Evolutionary conservation across 2,888 invertebrate species (phyloP), one percentile per base, ranked within the genome.

Genomic region (Clusia tigrina): DNA sequence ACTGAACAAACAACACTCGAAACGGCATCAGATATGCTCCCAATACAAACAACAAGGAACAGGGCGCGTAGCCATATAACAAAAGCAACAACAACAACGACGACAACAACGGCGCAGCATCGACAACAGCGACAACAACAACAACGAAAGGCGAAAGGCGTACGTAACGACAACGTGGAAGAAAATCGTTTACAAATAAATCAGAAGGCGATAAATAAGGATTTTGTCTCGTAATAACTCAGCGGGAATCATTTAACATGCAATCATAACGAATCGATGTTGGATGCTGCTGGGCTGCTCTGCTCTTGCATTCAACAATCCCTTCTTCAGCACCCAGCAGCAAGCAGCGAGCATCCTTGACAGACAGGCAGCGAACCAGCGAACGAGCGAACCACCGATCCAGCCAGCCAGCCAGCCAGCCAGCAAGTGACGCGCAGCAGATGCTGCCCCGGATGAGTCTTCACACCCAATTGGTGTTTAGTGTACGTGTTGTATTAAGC

Each of bases 201-300:
- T 81, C 81, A 81, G 80, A 80, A 79, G 81, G 81, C 81, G 81
- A 81, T 81, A 81, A 81, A 81, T 81, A 81, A 81, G 81, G 80
- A 81, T 81, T 81, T 81, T 81, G 81, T 81, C 81, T 81, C 81
- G 81, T 81, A 81, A 81, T 81, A 81, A 81, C 81, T 81, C 81
- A 81, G 81, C 81, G 78, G 81, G 81, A 80, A 78, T 78, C 79
- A 79, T 79, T 81, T 80, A 81, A 80, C 80, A 80, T 80, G 80
- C 80, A 80, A 80, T 80, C 80, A 80, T 79, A 80, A 79, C 79
- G 80, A 79, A 79, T 80, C 80, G 80, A 78, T 74, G 76, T 78
- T 79, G 78, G 76, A 78, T 73, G 79, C 76, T 78, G 74, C 74
- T 72, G 70, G 46, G 65, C 57, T 38, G 46, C n/a, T 17, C 65